Conservation (phyloP, 2,888 invertebrate species). For the Stratiomys singularior region DNA sequence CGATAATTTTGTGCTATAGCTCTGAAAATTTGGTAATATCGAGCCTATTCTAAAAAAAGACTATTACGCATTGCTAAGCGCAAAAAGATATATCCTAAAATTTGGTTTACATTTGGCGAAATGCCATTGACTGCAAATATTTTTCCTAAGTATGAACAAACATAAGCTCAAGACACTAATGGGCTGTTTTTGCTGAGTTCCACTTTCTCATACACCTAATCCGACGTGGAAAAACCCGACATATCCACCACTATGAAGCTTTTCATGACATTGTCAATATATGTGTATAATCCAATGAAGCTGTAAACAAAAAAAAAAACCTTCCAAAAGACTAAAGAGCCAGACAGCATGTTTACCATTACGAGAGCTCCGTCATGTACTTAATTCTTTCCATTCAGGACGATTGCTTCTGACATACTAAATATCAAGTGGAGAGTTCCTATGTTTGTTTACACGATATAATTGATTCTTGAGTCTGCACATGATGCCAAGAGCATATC, state of each 20-base stretch:
- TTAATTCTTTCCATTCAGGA: background rate
- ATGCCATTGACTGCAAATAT: no score
- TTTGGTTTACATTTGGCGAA: no score
- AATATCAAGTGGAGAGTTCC: background rate
- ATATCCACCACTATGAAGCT: background rate
- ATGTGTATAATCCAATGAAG: background rate
- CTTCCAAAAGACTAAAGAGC: background rate
- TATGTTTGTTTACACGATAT: constrained; percentile 11
- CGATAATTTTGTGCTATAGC: no score
- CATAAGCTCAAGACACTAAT: no score
- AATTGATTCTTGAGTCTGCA: constrained; percentile 30
- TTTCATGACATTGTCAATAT: background rate
- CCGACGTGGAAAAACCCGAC: no score
- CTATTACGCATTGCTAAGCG: no score
- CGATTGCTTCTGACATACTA: background rate
- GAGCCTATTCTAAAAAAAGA: no score
- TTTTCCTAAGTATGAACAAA: background rate
- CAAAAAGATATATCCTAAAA: no score
- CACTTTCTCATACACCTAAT: no score
- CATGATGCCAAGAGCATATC: constrained; percentile 16
- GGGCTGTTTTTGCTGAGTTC: no score
- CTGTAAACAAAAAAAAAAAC: constrained; percentile 25
- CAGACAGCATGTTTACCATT: background rate
- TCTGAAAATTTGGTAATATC: no score
- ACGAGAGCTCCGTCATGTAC: background rate